Base-by-base conservation (phyloP, 2,888 invertebrate genomes). In the Meteorus cinctellus region DNA sequence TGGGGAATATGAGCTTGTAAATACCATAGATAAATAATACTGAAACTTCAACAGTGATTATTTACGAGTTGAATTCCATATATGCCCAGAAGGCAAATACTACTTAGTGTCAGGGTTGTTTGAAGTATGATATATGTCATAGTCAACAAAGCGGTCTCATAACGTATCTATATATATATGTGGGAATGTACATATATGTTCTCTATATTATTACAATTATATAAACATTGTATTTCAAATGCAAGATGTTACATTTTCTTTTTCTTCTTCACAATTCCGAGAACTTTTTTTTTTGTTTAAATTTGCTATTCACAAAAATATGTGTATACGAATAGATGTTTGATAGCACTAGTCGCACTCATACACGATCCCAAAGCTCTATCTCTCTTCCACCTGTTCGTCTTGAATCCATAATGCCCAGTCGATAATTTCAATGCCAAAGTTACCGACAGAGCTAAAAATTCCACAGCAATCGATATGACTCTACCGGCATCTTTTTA, bases 1-100 rank as follows among this genome's bases (percentile, higher is more conserved):
- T 19, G 31, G 34, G 41, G 51, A 72, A 63, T 63, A 63, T 63
- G 45, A 63, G 45, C 62, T 62, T 55, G 62, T 45, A 48, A 27
- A 72, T 62, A 72, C n/a, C 59, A 63, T 72, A 45, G 62, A 65
- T 72, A 72, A 72, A 72, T 63, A 71, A 71, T 59, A 48, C 34
- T 62, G 59, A 29, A 45, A 63, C 27, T 72, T 45, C 63, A 6
- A 63, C 48, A 63, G 72, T 63, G 62, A 72, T 72, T 72, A 55
- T 55, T 55, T 45, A 72, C 72, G 63, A 63, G n/a, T 72, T 36
- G 34, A 72, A 45, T 63, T 41, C 67, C 48, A 67, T 59, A 55
- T 55, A 41, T 41, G 41, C 60, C 70, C 70, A 55, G 55, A 59
- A 70, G 60, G 70, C 60, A 70, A 70, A 60, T 70, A 70, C 59